Evolutionary conservation across 2,888 invertebrate species (phyloP).

Genomic region (Drosophila nigritarsus): DNA sequence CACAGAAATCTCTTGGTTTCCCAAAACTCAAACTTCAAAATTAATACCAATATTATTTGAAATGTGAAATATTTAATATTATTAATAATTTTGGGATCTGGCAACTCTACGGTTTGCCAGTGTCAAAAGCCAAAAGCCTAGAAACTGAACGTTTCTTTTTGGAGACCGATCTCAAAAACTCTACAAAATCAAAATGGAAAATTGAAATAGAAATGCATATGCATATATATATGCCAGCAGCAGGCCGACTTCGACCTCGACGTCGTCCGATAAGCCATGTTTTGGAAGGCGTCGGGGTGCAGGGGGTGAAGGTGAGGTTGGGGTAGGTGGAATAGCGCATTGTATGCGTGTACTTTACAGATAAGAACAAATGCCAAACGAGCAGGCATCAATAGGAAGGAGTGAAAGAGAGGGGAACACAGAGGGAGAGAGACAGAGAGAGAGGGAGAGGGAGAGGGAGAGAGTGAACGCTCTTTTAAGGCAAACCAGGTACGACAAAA

Average conservation of each 20-base stretch:
- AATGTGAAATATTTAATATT: not conserved
- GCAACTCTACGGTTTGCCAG: too few species aligned
- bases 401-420: not conserved
- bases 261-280: conserved; percentile 52
- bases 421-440: not conserved
- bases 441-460: not conserved
- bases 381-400: not conserved
- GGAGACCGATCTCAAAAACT: not conserved
- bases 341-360: conserved; percentile 23
- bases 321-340: conserved; percentile 9
- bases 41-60: not conserved
- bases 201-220: conserved; percentile 44
- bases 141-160: not conserved
- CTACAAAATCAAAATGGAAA: conserved; percentile 24
- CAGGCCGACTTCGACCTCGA: conserved; percentile 29
- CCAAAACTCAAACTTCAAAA: not conserved
- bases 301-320: not conserved
- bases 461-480: conserved; percentile 34
- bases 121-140: not conserved
- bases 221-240: conserved; percentile 16
- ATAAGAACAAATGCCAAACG: not conserved
- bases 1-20: not conserved
- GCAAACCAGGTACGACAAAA: conserved; percentile 43
- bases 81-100: not conserved
- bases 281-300: not conserved